Evolutionary conservation across 1,140 invertebrate genomes (phyloP).

Genomic region (Drosophila ogumai): DNA sequence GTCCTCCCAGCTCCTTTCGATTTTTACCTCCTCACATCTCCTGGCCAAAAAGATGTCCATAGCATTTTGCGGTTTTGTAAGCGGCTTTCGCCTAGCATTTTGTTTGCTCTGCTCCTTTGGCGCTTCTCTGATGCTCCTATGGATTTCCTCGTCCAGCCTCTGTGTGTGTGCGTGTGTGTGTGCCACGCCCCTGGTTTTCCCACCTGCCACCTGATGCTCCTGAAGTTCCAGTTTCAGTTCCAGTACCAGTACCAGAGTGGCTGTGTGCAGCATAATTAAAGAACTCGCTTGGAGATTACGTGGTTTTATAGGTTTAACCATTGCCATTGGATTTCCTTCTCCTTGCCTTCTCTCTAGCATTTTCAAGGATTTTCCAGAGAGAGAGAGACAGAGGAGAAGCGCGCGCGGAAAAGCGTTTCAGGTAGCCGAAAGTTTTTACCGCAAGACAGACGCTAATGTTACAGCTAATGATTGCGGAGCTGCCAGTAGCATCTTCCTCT

Average conservation of each 20-base stretch:
- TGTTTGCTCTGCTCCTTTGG: conserved; percentile 56
- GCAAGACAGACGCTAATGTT: conserved; percentile 54
- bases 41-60: conserved; percentile 74
- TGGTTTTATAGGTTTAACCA: conserved; percentile 75
- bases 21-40: not conserved
- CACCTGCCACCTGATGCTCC: conserved; percentile 33
- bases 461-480: conserved; percentile 47
- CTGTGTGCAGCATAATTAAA: conserved; percentile 81
- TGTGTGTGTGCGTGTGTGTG: conserved; percentile 10
- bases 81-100: conserved; percentile 78
- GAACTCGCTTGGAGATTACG: conserved; percentile 81
- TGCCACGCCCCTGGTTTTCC: conserved; percentile 9
- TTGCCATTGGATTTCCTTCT: conserved; percentile 50
- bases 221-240: conserved; percentile 13
- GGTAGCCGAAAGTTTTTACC: conserved; percentile 45
- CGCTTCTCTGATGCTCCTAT: conserved; percentile 9
- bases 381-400: not conserved
- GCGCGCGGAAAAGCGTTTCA: conserved; percentile 27
- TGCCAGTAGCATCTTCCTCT: conserved; percentile 4
- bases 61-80: conserved; percentile 82
- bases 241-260: conserved; percentile 27
- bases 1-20: not conserved
- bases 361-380: conserved; percentile 16
- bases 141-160: conserved; percentile 3
- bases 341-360: conserved; percentile 2